Evolutionary conservation across 1,140 invertebrate genomes (phyloP).

Genomic region (Cryptotermes secundus): DNA sequence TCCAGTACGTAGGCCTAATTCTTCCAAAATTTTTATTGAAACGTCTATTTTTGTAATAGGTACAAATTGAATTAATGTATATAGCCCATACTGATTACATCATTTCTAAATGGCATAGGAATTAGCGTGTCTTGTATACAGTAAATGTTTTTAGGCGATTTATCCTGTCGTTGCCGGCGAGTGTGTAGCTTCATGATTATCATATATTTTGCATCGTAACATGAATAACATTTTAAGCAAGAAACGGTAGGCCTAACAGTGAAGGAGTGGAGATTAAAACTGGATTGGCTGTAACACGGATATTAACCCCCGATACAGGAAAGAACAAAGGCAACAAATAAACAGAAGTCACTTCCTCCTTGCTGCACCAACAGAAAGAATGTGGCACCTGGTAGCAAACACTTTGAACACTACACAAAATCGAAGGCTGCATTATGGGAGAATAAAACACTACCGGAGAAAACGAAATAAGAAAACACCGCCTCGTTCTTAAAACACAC

Average conservation of each 20-base stretch:
- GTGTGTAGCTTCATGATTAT: not conserved
- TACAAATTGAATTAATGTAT: not conserved
- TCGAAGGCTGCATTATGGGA: not conserved
- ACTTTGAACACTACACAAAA: not conserved
- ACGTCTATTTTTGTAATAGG: not conserved
- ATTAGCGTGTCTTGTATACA: not conserved
- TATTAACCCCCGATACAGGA: not conserved
- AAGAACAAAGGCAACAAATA: not conserved
- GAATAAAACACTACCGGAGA: not conserved
- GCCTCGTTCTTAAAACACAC: not conserved
- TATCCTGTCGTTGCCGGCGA: not conserved
- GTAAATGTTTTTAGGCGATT: not conserved
- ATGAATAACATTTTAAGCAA: not conserved
- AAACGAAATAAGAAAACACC: not conserved
- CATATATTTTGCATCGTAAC: not conserved
- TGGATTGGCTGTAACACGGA: not conserved
- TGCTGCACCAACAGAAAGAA: not conserved
- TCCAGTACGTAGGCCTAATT: slow-evolving; percentile 3
- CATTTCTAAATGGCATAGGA: not conserved
- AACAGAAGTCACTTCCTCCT: not conserved
- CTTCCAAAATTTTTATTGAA: not conserved
- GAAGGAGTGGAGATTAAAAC: not conserved
- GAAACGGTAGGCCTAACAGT: not conserved
- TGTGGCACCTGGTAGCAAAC: not conserved
- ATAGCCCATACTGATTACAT: not conserved